A percentile compares a stretch with the other conserved stretches of the same genome.
These are phyloP conservation scores for Gouania willdenowi DNA, from an alignment of 2,797 vertebrate genomes.

Conservation along the genomic window DNA sequence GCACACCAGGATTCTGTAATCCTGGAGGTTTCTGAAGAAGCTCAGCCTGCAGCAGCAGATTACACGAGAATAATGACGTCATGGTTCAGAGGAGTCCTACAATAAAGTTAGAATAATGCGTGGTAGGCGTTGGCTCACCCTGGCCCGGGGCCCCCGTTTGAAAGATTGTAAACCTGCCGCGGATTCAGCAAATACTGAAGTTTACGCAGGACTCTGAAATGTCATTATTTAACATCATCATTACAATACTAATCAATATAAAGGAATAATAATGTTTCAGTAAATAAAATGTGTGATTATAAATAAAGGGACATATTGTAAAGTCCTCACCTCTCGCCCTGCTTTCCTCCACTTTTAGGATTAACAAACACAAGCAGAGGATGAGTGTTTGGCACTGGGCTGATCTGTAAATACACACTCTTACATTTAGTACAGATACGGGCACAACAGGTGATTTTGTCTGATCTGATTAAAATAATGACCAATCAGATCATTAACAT, in stretches of 20 bases:
- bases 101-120: not conserved
- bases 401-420: slow-evolving; percentile 80
- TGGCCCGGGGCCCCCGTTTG: slow-evolving; percentile 80
- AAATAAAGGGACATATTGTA: too few species aligned
- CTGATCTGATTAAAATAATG: too few species aligned
- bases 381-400: slow-evolving; percentile 81
- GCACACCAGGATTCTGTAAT: slow-evolving; percentile 87
- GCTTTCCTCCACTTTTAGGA: slow-evolving; percentile 92
- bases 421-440: too few species aligned
- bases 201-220: slow-evolving; percentile 85
- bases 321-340: slow-evolving; percentile 91
- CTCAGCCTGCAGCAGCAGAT: slow-evolving; percentile 73
- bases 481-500: too few species aligned
- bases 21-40: slow-evolving; percentile 84
- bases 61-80: not conserved
- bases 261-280: too few species aligned
- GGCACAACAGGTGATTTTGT: too few species aligned
- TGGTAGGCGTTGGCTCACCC: slow-evolving; percentile 84
- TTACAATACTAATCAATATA: too few species aligned
- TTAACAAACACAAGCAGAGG: slow-evolving; percentile 94
- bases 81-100: too few species aligned
- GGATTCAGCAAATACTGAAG: slow-evolving; percentile 92
- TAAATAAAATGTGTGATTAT: too few species aligned
- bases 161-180: slow-evolving; percentile 88
- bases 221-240: too few species aligned